Base-by-base conservation (phyloP, 2,797 vertebrate genomes). In the Girardinus metallicus region DNA sequence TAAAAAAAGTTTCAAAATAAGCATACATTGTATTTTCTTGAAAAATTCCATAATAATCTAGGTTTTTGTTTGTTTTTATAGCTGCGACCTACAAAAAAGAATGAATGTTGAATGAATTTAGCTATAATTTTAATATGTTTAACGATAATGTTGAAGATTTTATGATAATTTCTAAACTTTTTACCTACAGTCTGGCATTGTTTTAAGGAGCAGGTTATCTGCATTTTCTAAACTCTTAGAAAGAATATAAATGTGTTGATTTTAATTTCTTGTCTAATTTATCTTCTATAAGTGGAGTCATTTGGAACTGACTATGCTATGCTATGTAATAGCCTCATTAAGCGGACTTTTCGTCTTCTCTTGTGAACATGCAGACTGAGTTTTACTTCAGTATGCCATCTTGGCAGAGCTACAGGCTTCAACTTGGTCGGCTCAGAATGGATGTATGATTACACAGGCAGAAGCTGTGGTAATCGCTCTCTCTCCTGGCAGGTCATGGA, bases 401-500 rank as follows among this genome's bases (percentile, higher is more conserved):
- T 8, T 73, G 71, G 4, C 39, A 73, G 23, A 53, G 3, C 81
- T 64, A 60, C 79, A 74, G 74, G 55, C 53, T 71, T n/a, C 73
- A 57, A 44, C 36, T 49, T 36, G 44, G 23, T 31, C n/a, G 0
- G 34, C 49, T 55, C 62, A 68, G 72, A 78, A 41, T n/a, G 74
- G 70, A 74, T 5, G 62, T n/a, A 64, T 49, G 79, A 77, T 75
- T 49, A 72, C 16, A 36, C n/a, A 66, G 46, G 73, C 3, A 36
- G 31, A 66, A 41, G 68, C 5, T 76, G 55, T 1, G 26, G 31
- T 66, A n/a, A 73, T 80, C 75, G 43, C 43, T 21, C 46, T 39
- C 46, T 39, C 74, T 53, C 49, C 49, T 82, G 72, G 78, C 78
- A 81, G 79, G 80, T 87, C 64, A 78, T 49, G 79, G 13, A 83